These are phyloP conservation scores for Muntiacus muntjak DNA, from an alignment of 2,113 vertebrate species.

Conservation along the genomic window DNA sequence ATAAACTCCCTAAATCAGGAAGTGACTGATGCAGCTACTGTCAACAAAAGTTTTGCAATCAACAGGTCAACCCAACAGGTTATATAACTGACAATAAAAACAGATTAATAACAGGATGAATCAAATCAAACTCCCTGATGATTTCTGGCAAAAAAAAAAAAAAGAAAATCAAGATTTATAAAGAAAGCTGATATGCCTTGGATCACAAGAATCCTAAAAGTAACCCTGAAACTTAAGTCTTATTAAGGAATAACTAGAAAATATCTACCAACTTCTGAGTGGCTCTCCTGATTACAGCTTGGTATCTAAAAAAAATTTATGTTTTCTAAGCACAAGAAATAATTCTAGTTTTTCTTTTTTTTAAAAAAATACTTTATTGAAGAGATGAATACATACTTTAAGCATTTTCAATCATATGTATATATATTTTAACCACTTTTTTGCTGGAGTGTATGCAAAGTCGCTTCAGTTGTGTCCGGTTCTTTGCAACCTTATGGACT, in stretches of 20 bases:
- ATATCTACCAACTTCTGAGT: not conserved
- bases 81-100: not conserved
- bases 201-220: not conserved
- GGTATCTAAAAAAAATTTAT: not conserved
- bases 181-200: not conserved
- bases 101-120: not conserved
- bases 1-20: not conserved
- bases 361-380: not conserved
- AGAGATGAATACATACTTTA: not conserved
- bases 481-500: not conserved
- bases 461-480: not conserved
- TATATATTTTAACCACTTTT: not conserved
- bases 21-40: not conserved
- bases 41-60: not conserved
- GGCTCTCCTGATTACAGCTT: not conserved
- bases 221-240: slow-evolving; percentile 1
- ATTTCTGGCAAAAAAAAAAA: not conserved
- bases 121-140: not conserved
- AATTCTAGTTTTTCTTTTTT: not conserved
- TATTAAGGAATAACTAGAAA: not conserved
- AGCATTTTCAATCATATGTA: not conserved
- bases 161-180: not conserved
- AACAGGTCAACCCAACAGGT: not conserved
- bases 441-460: not conserved
- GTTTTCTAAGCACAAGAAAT: not conserved